Base-by-base conservation (phyloP, 2,888 invertebrate species). In the Leucania comma region DNA sequence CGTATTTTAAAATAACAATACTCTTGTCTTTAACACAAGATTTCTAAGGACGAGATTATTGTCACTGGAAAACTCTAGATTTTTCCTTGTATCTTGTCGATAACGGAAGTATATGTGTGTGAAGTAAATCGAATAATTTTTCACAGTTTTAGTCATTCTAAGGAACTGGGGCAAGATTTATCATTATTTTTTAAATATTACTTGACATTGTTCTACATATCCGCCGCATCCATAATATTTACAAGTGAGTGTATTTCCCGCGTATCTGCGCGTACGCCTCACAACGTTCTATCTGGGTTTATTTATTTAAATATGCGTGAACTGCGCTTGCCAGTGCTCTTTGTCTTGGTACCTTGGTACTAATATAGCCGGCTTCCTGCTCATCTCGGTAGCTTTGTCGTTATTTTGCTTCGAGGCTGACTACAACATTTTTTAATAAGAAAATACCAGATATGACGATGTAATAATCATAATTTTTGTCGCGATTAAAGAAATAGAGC, bases 221-320 rank as follows among this genome's bases (percentile, higher is more conserved):
- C 79, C 74, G 48, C 75, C 84, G 53, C 59, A 84, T 84, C 84
- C 86, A 84, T 56, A 74, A 32, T 14, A 63, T 70, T 62, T 65
- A 29, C 62, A 32, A 72, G 56, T 57, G 54, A 61, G 62, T 67
- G 60, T 82, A 60, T 53, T 63, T 65, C 51, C 68, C 42, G 66
- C 62, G 72, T 81, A 80, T 80, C 79, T 86, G 86, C 89, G 88
- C 85, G 83, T 88, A 89, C 90, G 87, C 83, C 84, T 86, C 86
- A 85, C 85, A 86, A 86, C 88, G 87, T 87, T 90, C 90, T 90
- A 92, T 89, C 87, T 87, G 88, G 88, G 91, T 93, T 92, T 94
- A 93, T 94, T 93, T 94, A 94, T 93, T 93, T 92, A 93, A 93
- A 93, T 93, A 93, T 93, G 93, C 93, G 93, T 93, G 89, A 93